Evolutionary conservation across 2,113 vertebrate genomes (phyloP), one percentile per base, ranked within the genome.

Genomic region (Albula glossodonta): DNA sequence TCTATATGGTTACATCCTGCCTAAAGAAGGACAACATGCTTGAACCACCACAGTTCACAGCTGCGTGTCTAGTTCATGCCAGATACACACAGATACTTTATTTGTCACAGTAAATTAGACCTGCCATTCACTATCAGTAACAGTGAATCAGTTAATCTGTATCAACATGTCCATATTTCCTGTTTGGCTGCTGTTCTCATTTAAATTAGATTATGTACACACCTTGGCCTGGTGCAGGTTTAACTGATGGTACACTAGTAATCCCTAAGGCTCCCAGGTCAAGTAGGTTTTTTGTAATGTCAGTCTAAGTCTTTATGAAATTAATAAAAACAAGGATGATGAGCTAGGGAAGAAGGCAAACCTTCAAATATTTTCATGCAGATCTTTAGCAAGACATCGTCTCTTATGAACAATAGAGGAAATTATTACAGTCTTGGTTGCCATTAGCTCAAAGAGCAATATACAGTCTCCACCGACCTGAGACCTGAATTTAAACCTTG

Each of bases 31-130:
- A 25, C 8, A 12, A 25, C 51, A 11, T 48, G 12, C 52, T 41
- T 7, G 2, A 8, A 17, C n/a, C 7, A 60, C 1, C 31, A 19
- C n/a, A 17, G 8, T 12, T 19, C 53, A 82, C 10, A 63, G 15
- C 17, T 8, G 7, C 8, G 8, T 49, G 52, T 51, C 13, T 6
- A n/a, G n/a, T 8, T 8, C 51, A 12, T 17, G 25, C 70, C 25
- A 85, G 41, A 51, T 52, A 86, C 78, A 70, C 66, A 66, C 63
- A 50, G 17, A 81, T 12, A 51, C 77, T 81, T 88, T 83, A 83
- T 89, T 41, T 78, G 8, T 56, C 80, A 4, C 11, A 25, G 56
- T 84, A 41, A 85, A 88, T 78, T 17, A 81, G 22, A 87, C 87
- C 15, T 78, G 0, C 5, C 5, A 2, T 56, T 53, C 70, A 17